These are phyloP conservation scores for Phenganax marumi DNA, from an alignment of 92 coral and sea anemone species.

Conservation along the genomic window DNA sequence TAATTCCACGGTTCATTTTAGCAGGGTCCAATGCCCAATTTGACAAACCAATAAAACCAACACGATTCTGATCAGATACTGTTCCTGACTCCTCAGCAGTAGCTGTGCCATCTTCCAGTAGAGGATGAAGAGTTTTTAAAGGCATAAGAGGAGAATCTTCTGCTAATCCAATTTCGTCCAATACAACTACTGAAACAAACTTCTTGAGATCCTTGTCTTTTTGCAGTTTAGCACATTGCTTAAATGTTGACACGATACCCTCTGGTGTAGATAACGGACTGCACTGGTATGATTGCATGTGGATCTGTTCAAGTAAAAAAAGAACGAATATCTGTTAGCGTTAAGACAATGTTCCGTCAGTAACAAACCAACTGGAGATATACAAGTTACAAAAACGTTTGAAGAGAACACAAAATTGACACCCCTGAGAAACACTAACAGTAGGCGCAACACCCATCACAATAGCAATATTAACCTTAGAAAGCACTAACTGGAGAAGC, in stretches of 20 bases:
- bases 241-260: slow-evolving; percentile 70
- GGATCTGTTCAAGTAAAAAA: no score
- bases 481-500: no score
- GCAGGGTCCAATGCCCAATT: slow-evolving; percentile 59
- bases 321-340: no score
- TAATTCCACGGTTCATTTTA: neutral
- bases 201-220: slow-evolving; percentile 64
- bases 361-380: no score
- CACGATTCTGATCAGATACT: slow-evolving; percentile 45
- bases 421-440: no score
- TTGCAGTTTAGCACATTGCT: slow-evolving; percentile 73
- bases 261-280: slow-evolving; percentile 70
- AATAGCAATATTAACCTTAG: no score
- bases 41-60: slow-evolving; percentile 81
- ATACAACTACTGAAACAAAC: slow-evolving; percentile 82
- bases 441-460: no score
- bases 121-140: slow-evolving; percentile 71
- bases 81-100: slow-evolving; percentile 68
- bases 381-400: no score
- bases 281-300: slow-evolving; percentile 31
- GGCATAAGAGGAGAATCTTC: slow-evolving; percentile 86
- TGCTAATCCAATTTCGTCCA: slow-evolving; percentile 82
- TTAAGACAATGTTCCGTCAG: no score
- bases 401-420: no score
- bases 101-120: slow-evolving; percentile 80